Evolutionary conservation across 2,797 vertebrate species (phyloP), one percentile per base, ranked within the genome.

Genomic region (Gallinago solitaria): DNA sequence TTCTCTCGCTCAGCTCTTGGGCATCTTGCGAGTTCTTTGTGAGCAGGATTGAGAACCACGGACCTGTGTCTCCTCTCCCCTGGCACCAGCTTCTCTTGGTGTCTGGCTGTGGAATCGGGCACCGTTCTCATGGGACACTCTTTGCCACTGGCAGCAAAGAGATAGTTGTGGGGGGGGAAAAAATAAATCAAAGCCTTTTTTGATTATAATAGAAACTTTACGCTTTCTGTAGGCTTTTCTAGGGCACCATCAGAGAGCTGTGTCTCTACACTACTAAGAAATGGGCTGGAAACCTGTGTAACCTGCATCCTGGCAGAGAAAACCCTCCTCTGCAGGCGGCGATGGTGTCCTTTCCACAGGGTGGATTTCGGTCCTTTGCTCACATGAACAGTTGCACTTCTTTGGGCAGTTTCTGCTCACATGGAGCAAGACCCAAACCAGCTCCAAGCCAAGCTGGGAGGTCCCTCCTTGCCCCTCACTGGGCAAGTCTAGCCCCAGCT

Each of bases 291-390:
- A 41, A 61, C 32, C 6, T 45, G 27, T 13, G 5, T 43, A 27
- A 53, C 12, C 47, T 1, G 0, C 16, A 10, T 41, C 35, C 48
- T 3, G 5, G 65, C 33, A 59, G 60, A 37, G 39, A 60, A 59
- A 88, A 7, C 1, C 27, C 30, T 6, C 25, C 21, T 16, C 37
- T 53, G 11, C 6, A 4, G 61, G 19, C 16, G 61, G 60, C 10
- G 16, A 3, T 0, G 0, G 28, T 33, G 30, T 21, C 53, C n/a
- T 39, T 17, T 1, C 1, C 35, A 3, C 0, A 1, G 43, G 4
- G 47, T 90, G 77, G 13, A 5, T 21, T 35, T 50, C 8, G 48
- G 27, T 28, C 9, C 56, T 56, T 24, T 28, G 53, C 74, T 93
- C 37, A 1, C 43, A 16, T 13, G 4, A 3, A 6, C 2, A 2